These are phyloP conservation scores for Amyelois transitella DNA, from an alignment of 1,140 invertebrate genomes.

Conservation along the genomic window DNA sequence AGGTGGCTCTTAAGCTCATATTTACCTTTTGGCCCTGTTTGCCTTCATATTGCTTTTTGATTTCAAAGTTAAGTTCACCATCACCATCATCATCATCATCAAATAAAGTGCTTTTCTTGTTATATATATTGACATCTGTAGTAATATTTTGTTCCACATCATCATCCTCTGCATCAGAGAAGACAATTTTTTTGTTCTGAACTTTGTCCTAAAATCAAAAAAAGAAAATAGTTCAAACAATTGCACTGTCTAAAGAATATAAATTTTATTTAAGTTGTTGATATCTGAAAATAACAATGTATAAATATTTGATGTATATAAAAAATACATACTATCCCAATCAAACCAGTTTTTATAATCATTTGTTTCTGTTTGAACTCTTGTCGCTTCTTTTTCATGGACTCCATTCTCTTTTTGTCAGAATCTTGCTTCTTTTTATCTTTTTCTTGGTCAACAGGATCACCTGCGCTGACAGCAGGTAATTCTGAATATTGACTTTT, in stretches of 20 bases:
- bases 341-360: conserved; percentile 74
- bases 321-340: conserved; percentile 72
- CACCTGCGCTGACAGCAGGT: neutral
- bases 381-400: conserved; percentile 74
- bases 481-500: neutral
- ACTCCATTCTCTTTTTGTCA: conserved; percentile 76
- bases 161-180: conserved; percentile 67
- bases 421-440: conserved; percentile 57
- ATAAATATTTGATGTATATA: neutral
- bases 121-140: conserved; percentile 7
- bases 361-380: conserved; percentile 75
- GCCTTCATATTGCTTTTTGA: conserved; percentile 75
- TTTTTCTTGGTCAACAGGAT: conserved; percentile 8
- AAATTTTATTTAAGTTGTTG: neutral
- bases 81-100: conserved; percentile 69
- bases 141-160: neutral
- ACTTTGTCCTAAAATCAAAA: conserved; percentile 67
- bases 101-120: conserved; percentile 58
- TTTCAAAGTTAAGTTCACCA: conserved; percentile 68
- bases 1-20: no score
- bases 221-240: conserved; percentile 13
- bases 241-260: neutral
- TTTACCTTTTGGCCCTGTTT: conserved; percentile 74
- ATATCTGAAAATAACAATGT: no score
- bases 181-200: conserved; percentile 75